Evolutionary conservation across 2,888 invertebrate genomes (phyloP).

Genomic region (Archips crataeganus): DNA sequence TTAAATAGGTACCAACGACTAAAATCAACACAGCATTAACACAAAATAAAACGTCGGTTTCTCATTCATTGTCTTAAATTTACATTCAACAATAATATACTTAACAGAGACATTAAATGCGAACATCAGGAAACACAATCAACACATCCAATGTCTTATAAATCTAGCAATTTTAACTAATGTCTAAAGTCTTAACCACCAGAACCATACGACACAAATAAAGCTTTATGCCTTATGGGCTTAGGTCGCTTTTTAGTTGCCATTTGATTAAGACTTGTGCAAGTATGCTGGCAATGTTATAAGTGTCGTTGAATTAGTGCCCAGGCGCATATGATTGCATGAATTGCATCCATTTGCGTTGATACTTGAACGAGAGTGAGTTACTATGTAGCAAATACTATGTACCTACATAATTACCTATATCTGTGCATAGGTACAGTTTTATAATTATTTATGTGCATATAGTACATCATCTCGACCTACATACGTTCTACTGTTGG

Average conservation of each 20-base stretch:
- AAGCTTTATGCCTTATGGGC: slow-evolving; percentile 37
- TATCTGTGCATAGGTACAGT: background rate
- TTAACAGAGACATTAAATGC: slow-evolving; percentile 79
- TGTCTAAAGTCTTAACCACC: slow-evolving; percentile 46
- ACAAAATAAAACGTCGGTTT: background rate
- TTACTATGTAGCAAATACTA: slow-evolving; percentile 49
- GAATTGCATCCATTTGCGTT: slow-evolving; percentile 71
- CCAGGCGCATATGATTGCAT: slow-evolving; percentile 74
- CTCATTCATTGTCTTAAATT: slow-evolving; percentile 2
- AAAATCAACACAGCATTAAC: background rate
- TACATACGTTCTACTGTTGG: too few relatives aligned
- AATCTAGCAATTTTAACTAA: slow-evolving; percentile 59
- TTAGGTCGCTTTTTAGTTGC: slow-evolving; percentile 44
- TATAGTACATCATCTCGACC: too few relatives aligned
- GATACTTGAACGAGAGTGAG: slow-evolving; percentile 60
- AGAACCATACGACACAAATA: slow-evolving; percentile 40
- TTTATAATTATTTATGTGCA: too few relatives aligned
- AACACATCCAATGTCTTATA: slow-evolving; percentile 73
- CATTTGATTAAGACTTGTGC: slow-evolving; percentile 26
- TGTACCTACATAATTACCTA: background rate
- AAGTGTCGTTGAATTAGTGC: slow-evolving; percentile 74
- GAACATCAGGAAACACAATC: slow-evolving; percentile 76
- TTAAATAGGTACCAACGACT: background rate
- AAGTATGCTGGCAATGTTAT: slow-evolving; percentile 50
- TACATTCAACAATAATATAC: background rate